Base-by-base conservation (phyloP, 1,140 invertebrate genomes). In the Micrasema minimum region DNA sequence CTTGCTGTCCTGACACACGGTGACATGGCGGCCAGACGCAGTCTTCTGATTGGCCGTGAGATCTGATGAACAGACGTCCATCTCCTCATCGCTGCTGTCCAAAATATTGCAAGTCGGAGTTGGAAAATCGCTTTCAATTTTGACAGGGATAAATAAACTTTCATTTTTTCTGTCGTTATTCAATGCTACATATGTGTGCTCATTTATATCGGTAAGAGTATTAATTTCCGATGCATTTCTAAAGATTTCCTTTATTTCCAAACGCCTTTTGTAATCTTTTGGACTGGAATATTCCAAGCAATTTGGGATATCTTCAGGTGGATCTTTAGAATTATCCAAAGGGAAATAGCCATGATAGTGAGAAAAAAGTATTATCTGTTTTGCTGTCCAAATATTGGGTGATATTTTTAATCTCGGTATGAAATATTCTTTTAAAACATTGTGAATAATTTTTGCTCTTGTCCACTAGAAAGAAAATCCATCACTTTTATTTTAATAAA, bases 371-470 rank as follows among this genome's bases (percentile, higher is more conserved):
- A 85, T 76, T 1, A 85, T 83, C 53, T 84, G 82, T 69, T 83
- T 84, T 0, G 81, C 82, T 10, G 81, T 68, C 82, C 83, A 84
- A 48, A 83, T 75, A 4, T 31, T 31, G 26, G 26, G 2, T 2
- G 26, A 72, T 53, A 2, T 41, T 64, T 35, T 79, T 75, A 14
- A 77, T 74, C 6, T 78, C 75, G 3, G 43, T 55, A 18, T 9
- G 9, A 70, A 72, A 53, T 18, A 50, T 11, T 66, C 66, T 38
- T 70, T 72, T 2, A 83, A 57, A 3, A 82, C 73, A 72, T 76
- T 78, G 70, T 83, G 80, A 51, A 85, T 82, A 26, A 83, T 48
- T 65, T 85, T 85, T n/a, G 82, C 82, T 77, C 83, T 70, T 0
- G 81, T 81, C 83, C 83, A 85, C 83, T 85, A 79, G 0, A 81